Base-by-base conservation (phyloP, 2,797 vertebrate species). In the Sebastiscus tertius region DNA sequence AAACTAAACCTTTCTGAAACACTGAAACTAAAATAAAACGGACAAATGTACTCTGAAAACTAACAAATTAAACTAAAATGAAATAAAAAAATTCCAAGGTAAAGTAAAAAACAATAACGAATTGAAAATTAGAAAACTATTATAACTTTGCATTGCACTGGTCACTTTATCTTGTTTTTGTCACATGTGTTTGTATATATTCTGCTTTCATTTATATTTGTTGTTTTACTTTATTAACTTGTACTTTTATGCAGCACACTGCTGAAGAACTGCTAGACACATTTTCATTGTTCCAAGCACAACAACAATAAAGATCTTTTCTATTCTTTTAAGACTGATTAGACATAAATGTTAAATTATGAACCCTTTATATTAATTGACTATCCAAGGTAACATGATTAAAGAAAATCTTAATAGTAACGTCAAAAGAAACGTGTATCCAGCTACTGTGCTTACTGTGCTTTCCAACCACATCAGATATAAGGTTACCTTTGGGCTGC, bases 401-500 rank as follows among this genome's bases (percentile, higher is more conserved):
- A 20, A 62, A 52, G 6, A 36, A 12, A 71, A 6, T 46, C 10
- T 6, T 11, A 12, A 61, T 22, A 18, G 8, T 16, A 9, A n/a
- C 49, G 22, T 18, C 16, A 55, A 55, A 67, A 70, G 8, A 3
- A 31, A 59, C 18, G 26, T 59, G 31, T n/a, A 14, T 2, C 6
- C 3, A 8, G 54, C 27, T 16, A 0, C 33, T 65, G 52, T 20
- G 87, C 91, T 88, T 65, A 92, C 90, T 10, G 24, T 27, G 82
- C 72, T 83, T 89, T 29, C 34, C 87, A 52, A 77, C 52, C 34
- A 72, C 83, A 9, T 89, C 90, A 9, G 82, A 67, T 60, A 86
- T 75, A 55, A 87, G 2, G 76, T 81, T 64, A 11, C 36, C 75
- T 80, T 60, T 87, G 26, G 90, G 89, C 78, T 90, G 90, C 58